A percentile compares a stretch with the other conserved stretches of the same genome.
phyloP scores from a whole-genome alignment of 2,113 vertebrate species.

The Cinclus cinclus region DNA sequence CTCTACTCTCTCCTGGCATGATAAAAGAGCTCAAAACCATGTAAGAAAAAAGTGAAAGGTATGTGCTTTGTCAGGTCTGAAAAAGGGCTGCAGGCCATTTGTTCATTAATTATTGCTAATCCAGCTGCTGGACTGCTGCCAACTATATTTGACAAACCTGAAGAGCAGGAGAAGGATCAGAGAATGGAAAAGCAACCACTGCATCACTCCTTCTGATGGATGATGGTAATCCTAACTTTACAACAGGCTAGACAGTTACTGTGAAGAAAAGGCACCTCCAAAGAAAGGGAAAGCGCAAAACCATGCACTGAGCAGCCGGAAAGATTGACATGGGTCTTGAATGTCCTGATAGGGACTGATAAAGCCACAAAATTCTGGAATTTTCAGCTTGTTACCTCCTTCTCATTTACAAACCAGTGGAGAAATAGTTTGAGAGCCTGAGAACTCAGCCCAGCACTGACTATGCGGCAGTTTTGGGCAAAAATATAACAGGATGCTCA shows the following conservation, averaged over 20 bases:
- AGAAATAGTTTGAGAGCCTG: not conserved
- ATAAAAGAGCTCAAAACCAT: not conserved
- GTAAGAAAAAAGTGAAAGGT: not conserved
- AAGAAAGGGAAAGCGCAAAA: not conserved
- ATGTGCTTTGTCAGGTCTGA: not conserved
- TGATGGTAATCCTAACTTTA: not conserved
- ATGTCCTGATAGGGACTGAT: not conserved
- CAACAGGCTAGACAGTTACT: not conserved
- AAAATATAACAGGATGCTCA: not conserved
- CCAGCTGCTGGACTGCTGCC: not conserved
- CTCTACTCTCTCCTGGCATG: not conserved
- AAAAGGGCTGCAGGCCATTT: slow-evolving; percentile 11
- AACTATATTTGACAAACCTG: not conserved
- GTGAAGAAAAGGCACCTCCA: not conserved
- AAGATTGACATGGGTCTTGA: not conserved
- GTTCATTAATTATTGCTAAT: slow-evolving; percentile 31
- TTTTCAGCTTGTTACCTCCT: not conserved
- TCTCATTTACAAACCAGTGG: not conserved
- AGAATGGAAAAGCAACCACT: not conserved
- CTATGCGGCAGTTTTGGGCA: not conserved
- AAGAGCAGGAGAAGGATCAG: not conserved
- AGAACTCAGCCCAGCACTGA: not conserved
- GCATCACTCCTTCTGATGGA: not conserved
- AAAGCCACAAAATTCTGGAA: not conserved
- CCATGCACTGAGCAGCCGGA: not conserved